These are phyloP conservation scores for Sinocyclocheilus grahami DNA, from an alignment of 2,113 vertebrate species.

Conservation along the genomic window DNA sequence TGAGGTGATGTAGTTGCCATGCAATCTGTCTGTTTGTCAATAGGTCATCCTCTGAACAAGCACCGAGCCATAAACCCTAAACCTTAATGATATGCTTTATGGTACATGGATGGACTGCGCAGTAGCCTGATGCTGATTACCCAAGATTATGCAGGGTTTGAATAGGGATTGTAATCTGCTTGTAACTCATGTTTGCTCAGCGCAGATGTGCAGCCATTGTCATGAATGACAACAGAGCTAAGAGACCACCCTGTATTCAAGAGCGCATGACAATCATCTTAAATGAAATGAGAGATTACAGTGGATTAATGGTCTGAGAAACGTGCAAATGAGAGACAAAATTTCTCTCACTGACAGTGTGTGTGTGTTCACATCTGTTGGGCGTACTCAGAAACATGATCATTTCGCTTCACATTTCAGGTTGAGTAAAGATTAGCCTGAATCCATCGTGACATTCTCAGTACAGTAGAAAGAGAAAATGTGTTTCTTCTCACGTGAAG, in stretches of 20 bases:
- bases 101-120: not conserved
- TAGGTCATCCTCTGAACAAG: slow-evolving; percentile 21
- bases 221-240: slow-evolving; percentile 25
- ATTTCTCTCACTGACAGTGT: not conserved
- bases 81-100: slow-evolving; percentile 13
- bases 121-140: slow-evolving; percentile 41
- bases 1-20: slow-evolving; percentile 40
- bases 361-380: not conserved
- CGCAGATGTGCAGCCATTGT: slow-evolving; percentile 52
- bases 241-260: slow-evolving; percentile 34
- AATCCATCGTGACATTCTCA: not conserved
- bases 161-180: slow-evolving; percentile 50
- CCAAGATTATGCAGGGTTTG: slow-evolving; percentile 16
- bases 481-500: no score
- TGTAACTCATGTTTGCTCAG: slow-evolving; percentile 45
- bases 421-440: not conserved
- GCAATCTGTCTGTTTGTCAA: slow-evolving; percentile 40
- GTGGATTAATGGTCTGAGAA: slow-evolving; percentile 39
- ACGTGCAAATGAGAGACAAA: not conserved
- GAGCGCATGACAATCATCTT: slow-evolving; percentile 28
- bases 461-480: not conserved
- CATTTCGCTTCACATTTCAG: slow-evolving; percentile 25
- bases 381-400: not conserved
- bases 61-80: slow-evolving; percentile 22
- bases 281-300: slow-evolving; percentile 44